Evolutionary conservation across 2,888 invertebrate species (phyloP), one percentile per base, ranked within the genome.

Genomic region (Leptinotarsa tumamoca): DNA sequence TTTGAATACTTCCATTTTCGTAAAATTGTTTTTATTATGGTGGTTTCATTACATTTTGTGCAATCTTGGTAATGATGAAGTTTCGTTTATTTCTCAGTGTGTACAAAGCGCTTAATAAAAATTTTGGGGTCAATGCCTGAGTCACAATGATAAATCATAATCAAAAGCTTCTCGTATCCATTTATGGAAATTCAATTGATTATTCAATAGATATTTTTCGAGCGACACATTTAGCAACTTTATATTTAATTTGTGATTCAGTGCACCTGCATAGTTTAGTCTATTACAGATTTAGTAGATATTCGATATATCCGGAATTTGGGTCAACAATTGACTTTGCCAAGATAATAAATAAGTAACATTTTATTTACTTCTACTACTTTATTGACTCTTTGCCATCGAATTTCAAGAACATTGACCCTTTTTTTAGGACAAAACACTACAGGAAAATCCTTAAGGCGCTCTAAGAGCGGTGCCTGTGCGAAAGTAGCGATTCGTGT

Each of bases 241-340:
- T 56, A 18, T 4, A 23, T 56, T 18, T 23, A 56, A 56, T 56
- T 18, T 51, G 56, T 33, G 56, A 18, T 18, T 56, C 18, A 56
- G 18, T 14, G 56, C 56, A 56, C 56, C 56, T 56, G 51, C n/a
- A 56, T 56, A 56, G 18, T 56, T 56, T 56, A 18, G 18, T 61
- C 61, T 63, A 63, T 63, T 21, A 56, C 33, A 63, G 33, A 33
- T n/a, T 63, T 63, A 63, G 17, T 33, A 14, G 63, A 63, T 23
- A 63, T 63, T 33, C 4, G 33, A 63, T 63, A 63, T 17, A 63
- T 33, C 15, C 27, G 15, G 63, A 63, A 63, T 63, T 63, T 63
- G n/a, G 63, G 63, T 63, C 63, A 63, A 33, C 63, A 27, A 27
- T 63, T 33, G 63, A 63, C 27, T 61, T 61, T 61, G 61, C 61